Base-by-base conservation (phyloP, 2,888 invertebrate species). In the Tetanocera ferruginea region DNA sequence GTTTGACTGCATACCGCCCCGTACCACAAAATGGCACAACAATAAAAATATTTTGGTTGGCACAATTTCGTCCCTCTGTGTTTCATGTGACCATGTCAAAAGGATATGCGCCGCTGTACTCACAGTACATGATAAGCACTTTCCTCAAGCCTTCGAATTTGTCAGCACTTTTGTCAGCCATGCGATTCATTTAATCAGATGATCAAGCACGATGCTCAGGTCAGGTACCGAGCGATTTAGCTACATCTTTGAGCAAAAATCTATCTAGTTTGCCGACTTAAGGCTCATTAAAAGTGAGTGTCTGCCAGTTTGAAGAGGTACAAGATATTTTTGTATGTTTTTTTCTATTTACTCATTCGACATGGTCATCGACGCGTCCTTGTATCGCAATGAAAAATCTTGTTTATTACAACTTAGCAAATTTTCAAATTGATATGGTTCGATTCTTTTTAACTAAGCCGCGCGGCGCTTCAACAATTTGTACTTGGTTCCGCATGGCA, bases 321-420 rank as follows among this genome's bases (percentile, higher is more conserved):
- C 31, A 31, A 4, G 31, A 31, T 31, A 31, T 11, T 43, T 43
- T n/a, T n/a, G n/a, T n/a, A n/a, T n/a, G n/a, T n/a, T n/a, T 43
- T 43, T 11, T 49, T 49, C 5, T 72, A 3, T 71, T 76, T 60
- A 43, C 72, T 49, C 25, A 87, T 86, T 87, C 84, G 87, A 76
- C 83, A 85, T 81, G 87, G 83, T 82, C 80, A 82, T 80, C 70
- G 71, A 51, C 62, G 62, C 23, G 71, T 64, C 49, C 52, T 69
- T 69, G 71, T 82, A 83, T 82, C 82, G 79, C 79, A 84, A 82
- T 85, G 84, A 73, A 84, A 82, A 84, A 87, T 87, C 84, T 86
- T 87, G 86, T 87, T 88, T 87, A 86, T 85, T 84, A 85, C 85
- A 84, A 83, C 76, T 86, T 86, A 83, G 86, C 87, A 84, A 87